Base-by-base conservation (phyloP, 2,888 invertebrate genomes). In the Yponomeuta plumbellus region DNA sequence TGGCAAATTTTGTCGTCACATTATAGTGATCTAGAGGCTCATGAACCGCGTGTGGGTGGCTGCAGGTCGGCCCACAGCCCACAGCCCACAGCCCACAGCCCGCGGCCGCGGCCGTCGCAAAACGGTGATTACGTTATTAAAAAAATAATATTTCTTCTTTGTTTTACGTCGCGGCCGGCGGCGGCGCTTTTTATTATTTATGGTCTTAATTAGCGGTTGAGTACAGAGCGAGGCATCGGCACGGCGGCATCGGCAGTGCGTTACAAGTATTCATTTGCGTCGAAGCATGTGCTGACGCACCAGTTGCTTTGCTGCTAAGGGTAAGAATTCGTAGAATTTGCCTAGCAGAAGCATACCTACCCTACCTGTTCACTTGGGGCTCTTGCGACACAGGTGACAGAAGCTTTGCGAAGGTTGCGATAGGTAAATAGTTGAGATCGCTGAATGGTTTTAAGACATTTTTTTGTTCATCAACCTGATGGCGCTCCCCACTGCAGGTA, bases 81-180 rank as follows among this genome's bases (percentile, higher is more conserved):
- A 72, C 68, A 68, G 71, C 72, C 71, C n/a, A n/a, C n/a, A n/a
- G n/a, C n/a, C 59, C 13, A 21, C 22, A 17, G 67, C 59, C 70
- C 66, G 72, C 68, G 68, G 71, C 72, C 71, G 73, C 72, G 71
- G 70, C 66, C 68, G 67, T 52, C 68, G 67, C 72, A 70, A 72
- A 64, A 61, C 73, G 71, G 75, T 79, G 74, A 84, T 82, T 80
- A 80, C 78, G 79, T 78, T 79, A 79, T 80, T 81, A 73, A 71
- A 76, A 77, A 80, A 79, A 79, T 74, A 71, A 72, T 76, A 79
- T 77, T 77, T 72, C 72, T 65, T 80, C 69, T 71, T 78, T 74
- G 73, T 79, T 80, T 78, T 76, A 74, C 69, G 68, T 39, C 8
- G 68, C 68, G 66, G 68, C 68, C 66, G 64, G 65, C 23, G 65